phyloP scores from a whole-genome alignment of 2,797 vertebrate genomes.

The Danio albolineatus region DNA sequence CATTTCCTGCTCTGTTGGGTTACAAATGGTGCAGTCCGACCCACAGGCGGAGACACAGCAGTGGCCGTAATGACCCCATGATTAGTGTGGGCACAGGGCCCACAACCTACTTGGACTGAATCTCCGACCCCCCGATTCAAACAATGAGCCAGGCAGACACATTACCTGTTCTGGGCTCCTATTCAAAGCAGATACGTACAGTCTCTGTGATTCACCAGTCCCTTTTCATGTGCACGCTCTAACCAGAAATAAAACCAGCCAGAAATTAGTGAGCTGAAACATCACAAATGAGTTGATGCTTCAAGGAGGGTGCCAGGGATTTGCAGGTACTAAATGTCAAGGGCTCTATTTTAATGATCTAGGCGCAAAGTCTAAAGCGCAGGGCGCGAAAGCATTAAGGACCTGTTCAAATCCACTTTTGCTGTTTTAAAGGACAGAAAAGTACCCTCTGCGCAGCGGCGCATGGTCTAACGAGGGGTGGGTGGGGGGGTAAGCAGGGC shows the following conservation, averaged over 20 bases:
- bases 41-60: constrained; percentile 69
- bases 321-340: not conserved
- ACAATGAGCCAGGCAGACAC: constrained; percentile 27
- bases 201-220: not conserved
- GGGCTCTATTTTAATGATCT: too few species aligned
- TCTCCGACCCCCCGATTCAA: not conserved
- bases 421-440: too few species aligned
- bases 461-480: too few species aligned
- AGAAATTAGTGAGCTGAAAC: too few species aligned
- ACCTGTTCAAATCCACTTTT: too few species aligned
- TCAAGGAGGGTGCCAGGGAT: not conserved
- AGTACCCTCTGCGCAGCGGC: too few species aligned
- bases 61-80: constrained; percentile 73
- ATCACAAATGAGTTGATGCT: not conserved
- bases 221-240: not conserved
- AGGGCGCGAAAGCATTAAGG: too few species aligned
- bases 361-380: too few species aligned
- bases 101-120: constrained; percentile 65
- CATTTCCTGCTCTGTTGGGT: constrained; percentile 86
- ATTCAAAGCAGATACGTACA: constrained; percentile 5
- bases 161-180: constrained; percentile 21
- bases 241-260: not conserved
- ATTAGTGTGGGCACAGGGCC: constrained; percentile 72
- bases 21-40: constrained; percentile 77
- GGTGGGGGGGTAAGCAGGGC: too few species aligned